Conservation (phyloP, 1,140 invertebrate genomes). For the Heliothis subflexa region DNA sequence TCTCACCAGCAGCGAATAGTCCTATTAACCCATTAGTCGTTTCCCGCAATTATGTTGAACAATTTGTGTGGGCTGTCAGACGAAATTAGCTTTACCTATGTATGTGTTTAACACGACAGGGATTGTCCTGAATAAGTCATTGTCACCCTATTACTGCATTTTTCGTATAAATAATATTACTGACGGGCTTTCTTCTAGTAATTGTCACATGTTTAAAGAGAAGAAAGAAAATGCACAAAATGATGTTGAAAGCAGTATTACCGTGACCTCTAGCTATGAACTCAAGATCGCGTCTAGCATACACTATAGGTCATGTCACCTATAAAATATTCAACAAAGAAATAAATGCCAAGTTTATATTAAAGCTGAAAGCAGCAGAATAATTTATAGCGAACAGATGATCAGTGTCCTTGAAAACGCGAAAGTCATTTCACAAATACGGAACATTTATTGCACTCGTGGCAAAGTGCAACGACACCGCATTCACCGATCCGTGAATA, state of each 20-base stretch:
- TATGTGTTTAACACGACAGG: neutral
- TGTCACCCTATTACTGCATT: neutral
- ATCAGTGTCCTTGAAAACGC: conserved; percentile 11
- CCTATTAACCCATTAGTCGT: conserved; percentile 25
- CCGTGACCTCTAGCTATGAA: no score
- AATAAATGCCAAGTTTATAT: no score
- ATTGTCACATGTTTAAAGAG: no score
- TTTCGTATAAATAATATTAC: no score
- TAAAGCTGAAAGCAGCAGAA: neutral
- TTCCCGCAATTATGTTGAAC: conserved; percentile 24
- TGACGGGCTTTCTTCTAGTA: no score
- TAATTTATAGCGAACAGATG: neutral
- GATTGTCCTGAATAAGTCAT: neutral
- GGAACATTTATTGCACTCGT: conserved; percentile 13
- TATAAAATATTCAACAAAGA: no score
- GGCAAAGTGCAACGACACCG: conserved; percentile 30
- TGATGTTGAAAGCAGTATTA: no score
- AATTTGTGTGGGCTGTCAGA: neutral
- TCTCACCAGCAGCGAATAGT: neutral
- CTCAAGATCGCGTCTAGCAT: no score
- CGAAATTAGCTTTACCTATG: neutral
- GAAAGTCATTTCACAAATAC: conserved; percentile 8
- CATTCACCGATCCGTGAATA: conserved; percentile 20
- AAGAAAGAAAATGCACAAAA: no score
- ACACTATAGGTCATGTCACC: no score